A percentile compares a stretch with the other conserved stretches of the same genome.
These are phyloP conservation scores for Amblyopsis hoosieri DNA, from an alignment of 2,797 vertebrate species.

Conservation along the genomic window DNA sequence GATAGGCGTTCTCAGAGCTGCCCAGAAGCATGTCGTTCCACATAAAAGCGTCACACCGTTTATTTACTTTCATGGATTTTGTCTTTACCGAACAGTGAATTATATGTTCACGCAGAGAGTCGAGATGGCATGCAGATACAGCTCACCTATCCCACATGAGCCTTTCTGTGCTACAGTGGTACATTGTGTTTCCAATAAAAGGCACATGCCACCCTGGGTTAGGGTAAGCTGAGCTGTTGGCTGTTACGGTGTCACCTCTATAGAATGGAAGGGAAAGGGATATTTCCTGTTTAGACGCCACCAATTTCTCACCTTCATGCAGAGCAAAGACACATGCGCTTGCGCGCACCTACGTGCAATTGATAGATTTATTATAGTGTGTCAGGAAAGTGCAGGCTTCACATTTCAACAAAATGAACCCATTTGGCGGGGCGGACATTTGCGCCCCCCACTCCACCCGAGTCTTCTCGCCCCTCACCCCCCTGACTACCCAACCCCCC, in stretches of 20 bases:
- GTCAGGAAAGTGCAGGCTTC: conserved; percentile 73
- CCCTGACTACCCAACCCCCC: neutral
- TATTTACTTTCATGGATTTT: conserved; percentile 56
- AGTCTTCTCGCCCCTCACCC: conserved; percentile 19
- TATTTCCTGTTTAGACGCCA: conserved; percentile 71
- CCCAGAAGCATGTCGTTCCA: conserved; percentile 67
- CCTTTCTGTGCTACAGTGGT: conserved; percentile 34
- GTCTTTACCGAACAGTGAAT: conserved; percentile 53
- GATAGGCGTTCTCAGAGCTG: conserved; percentile 53
- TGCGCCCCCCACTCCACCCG: conserved; percentile 22
- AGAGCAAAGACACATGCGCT: conserved; percentile 17
- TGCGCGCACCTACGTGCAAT: conserved; percentile 41
- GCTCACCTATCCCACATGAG: conserved; percentile 49
- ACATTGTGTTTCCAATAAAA: conserved; percentile 68
- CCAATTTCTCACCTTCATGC: conserved; percentile 63
- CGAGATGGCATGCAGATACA: conserved; percentile 53
- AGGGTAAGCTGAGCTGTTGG: conserved; percentile 43
- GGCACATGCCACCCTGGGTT: conserved; percentile 61
- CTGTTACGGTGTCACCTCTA: conserved; percentile 66
- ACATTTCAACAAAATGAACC: conserved; percentile 73
- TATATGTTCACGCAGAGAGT: conserved; percentile 67
- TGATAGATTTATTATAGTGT: conserved; percentile 75
- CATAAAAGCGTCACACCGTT: conserved; percentile 54
- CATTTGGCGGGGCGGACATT: conserved; percentile 58
- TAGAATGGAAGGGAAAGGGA: conserved; percentile 47